Conservation (phyloP, 2,113 vertebrate genomes). For the Baryphthengus martii region DNA sequence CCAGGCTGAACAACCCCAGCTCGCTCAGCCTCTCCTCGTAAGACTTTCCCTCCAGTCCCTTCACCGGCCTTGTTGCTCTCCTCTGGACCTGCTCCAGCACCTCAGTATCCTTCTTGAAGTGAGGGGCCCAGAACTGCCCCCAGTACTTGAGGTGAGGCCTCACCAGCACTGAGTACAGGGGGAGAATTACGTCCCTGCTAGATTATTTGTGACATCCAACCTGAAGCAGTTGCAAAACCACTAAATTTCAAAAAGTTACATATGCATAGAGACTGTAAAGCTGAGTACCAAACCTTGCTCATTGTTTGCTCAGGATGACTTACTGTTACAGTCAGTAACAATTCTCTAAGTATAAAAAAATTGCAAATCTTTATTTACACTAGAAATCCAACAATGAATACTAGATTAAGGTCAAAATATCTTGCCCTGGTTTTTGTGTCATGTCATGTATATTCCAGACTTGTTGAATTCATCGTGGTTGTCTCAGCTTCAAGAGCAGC, state of each 20-base stretch:
- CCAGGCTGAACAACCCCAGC: too few relatives aligned
- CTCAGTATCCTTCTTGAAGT: too few relatives aligned
- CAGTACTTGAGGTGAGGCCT: too few relatives aligned
- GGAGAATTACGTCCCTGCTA: background rate
- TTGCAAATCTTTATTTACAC: background rate
- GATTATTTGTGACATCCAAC: background rate
- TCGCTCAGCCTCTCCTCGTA: too few relatives aligned
- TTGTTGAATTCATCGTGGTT: background rate
- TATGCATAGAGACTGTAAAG: background rate
- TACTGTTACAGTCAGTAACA: background rate
- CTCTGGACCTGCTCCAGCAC: too few relatives aligned
- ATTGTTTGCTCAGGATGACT: background rate
- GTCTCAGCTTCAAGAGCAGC: background rate
- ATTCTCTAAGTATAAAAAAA: background rate
- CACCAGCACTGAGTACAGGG: too few relatives aligned
- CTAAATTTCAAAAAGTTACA: background rate
- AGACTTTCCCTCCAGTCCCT: too few relatives aligned
- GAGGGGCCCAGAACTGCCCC: too few relatives aligned
- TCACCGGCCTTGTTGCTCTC: too few relatives aligned
- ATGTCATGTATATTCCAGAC: background rate
- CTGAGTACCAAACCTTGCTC: background rate
- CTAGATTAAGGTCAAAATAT: background rate
- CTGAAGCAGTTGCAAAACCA: background rate
- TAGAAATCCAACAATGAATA: conserved; percentile 14
- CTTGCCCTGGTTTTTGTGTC: background rate